A percentile compares a stretch with the other conserved stretches of the same genome.
These are phyloP conservation scores for Enteromius radiatus DNA, from an alignment of 2,797 vertebrate genomes.

Conservation along the genomic window DNA sequence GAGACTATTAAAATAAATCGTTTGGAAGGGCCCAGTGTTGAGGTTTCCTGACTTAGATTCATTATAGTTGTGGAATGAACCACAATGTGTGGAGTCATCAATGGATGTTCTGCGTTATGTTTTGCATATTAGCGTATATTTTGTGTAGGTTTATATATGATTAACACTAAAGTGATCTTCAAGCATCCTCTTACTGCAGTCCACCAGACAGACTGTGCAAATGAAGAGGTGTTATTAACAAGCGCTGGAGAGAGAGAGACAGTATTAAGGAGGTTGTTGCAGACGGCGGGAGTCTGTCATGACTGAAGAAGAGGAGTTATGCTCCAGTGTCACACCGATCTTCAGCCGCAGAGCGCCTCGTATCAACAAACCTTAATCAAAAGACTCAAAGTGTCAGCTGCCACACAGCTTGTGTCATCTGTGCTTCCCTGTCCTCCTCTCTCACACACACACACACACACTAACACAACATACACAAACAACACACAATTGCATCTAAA, in stretches of 20 bases:
- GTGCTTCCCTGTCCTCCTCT: slow-evolving; percentile 74
- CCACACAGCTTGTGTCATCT: slow-evolving; percentile 81
- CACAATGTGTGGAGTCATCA: not conserved
- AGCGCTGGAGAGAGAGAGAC: slow-evolving; percentile 63
- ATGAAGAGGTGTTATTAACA: not conserved
- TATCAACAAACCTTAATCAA: slow-evolving; percentile 86
- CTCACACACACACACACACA: slow-evolving; percentile 60
- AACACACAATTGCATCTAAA: too few species aligned
- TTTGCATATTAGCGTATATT: not conserved
- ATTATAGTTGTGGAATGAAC: not conserved
- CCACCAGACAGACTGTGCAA: not conserved
- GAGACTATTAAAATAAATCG: too few species aligned
- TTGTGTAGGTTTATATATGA: not conserved
- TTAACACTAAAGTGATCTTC: not conserved
- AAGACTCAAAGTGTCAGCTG: slow-evolving; percentile 85
- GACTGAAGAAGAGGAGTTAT: slow-evolving; percentile 59
- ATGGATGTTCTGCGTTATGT: not conserved
- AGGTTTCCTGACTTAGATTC: not conserved
- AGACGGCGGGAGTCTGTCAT: slow-evolving; percentile 82
- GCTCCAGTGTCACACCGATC: not conserved
- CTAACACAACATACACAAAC: not conserved
- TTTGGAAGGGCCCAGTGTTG: not conserved
- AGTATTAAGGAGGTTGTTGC: slow-evolving; percentile 81
- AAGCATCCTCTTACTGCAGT: not conserved
- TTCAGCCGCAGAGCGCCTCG: slow-evolving; percentile 67